Conservation (phyloP, 2,797 vertebrate genomes). For the Silurus lanzhouensis region DNA sequence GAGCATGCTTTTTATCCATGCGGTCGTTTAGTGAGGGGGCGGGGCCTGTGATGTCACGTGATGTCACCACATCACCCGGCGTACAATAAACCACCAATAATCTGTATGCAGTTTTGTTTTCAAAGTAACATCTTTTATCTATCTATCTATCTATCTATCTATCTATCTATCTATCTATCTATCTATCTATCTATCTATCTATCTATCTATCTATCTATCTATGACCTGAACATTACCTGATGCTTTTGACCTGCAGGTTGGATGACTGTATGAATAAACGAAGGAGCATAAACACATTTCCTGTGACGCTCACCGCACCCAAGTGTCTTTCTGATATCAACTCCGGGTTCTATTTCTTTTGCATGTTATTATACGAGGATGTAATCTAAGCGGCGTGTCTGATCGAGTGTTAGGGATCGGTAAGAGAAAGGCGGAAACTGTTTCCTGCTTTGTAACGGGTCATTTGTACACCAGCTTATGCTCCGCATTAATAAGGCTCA, state of each 20-base stretch:
- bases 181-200: no score
- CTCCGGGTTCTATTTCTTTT: not conserved
- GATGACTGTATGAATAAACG: not conserved
- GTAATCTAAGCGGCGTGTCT: not conserved
- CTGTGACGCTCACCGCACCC: not conserved
- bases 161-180: no score
- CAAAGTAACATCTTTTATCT: no score
- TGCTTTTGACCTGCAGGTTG: not conserved
- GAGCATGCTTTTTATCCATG: no score
- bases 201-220: not conserved
- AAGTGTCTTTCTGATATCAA: not conserved
- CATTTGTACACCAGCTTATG: not conserved
- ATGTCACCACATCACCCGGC: no score
- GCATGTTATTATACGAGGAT: not conserved
- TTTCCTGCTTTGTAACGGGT: not conserved
- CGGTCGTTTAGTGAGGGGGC: no score
- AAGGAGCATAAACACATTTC: not conserved
- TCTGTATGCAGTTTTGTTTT: no score
- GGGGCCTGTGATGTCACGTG: no score
- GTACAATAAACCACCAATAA: no score
- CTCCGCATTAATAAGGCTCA: slow-evolving; percentile 20
- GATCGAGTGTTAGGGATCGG: not conserved
- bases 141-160: no score
- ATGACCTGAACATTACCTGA: not conserved
- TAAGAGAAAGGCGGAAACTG: not conserved